Percentiles rank a stretch among this genome's conserved stretches.
phyloP scores from a whole-genome alignment of 2,888 invertebrate genomes.

The Platycnemis pennipes region DNA sequence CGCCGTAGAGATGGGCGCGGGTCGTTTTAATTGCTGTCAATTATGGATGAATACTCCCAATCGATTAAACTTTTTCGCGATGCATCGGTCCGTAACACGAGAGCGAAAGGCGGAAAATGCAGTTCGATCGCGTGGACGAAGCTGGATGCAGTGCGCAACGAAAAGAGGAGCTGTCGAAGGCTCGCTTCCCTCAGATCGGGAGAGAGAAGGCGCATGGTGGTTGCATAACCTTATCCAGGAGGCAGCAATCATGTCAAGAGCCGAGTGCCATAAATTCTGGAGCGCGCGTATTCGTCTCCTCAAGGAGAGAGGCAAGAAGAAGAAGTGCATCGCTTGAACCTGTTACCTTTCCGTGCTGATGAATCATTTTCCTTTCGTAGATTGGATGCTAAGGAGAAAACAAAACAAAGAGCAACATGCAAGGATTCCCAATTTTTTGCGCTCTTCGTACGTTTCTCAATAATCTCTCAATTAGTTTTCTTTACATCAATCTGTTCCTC shows the following conservation, averaged over 20 bases:
- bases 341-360: not conserved
- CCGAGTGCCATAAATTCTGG: not conserved
- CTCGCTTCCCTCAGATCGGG: not conserved
- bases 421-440: not conserved
- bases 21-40: constrained; percentile 17
- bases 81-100: not conserved
- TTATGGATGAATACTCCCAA: not conserved
- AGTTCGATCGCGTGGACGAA: not conserved
- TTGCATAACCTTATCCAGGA: not conserved
- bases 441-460: not conserved
- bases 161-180: not conserved
- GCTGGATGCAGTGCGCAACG: not conserved
- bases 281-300: not conserved
- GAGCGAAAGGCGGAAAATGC: not conserved
- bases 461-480: too few species aligned
- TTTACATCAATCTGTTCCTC: too few species aligned
- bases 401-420: not conserved
- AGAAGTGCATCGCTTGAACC: not conserved
- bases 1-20: not conserved
- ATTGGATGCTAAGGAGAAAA: not conserved
- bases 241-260: not conserved
- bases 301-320: not conserved
- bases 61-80: not conserved
- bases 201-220: not conserved
- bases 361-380: not conserved